These are phyloP conservation scores for Meloidogyne exigua DNA, from an alignment of 1,140 invertebrate species.

Conservation along the genomic window DNA sequence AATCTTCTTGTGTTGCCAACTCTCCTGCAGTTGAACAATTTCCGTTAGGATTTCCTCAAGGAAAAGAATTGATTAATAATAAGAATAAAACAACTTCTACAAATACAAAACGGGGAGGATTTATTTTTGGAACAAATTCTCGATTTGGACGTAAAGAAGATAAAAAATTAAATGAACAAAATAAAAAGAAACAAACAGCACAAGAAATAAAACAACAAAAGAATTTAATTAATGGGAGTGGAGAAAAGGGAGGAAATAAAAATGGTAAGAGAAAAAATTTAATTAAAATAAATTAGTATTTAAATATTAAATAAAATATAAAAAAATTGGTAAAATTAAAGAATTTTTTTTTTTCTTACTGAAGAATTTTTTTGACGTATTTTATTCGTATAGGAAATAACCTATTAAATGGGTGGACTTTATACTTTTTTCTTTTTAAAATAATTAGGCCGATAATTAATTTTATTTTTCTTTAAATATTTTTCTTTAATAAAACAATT, in stretches of 20 bases:
- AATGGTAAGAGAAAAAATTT: too few relatives aligned
- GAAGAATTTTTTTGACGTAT: too few relatives aligned
- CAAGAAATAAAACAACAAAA: neutral
- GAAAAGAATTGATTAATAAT: neutral
- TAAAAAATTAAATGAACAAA: neutral
- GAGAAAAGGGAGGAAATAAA: neutral
- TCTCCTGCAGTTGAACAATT: conserved; percentile 25
- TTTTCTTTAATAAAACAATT: too few relatives aligned
- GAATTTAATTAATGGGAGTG: neutral
- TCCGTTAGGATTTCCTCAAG: neutral
- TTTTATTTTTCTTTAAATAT: too few relatives aligned
- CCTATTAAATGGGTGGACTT: too few relatives aligned
- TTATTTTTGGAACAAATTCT: conserved; percentile 6
- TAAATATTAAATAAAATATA: too few relatives aligned
- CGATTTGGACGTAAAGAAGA: conserved; percentile 8
- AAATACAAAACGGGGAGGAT: conserved; percentile 3
- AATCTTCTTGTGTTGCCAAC: conserved; percentile 21
- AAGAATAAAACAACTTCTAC: neutral
- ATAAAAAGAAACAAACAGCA: conserved; percentile 1
- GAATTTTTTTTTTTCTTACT: too few relatives aligned
- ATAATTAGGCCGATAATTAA: too few relatives aligned
- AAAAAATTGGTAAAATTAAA: too few relatives aligned
- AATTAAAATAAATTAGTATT: neutral
- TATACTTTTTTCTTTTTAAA: too few relatives aligned
- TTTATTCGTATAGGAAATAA: too few relatives aligned